Base-by-base conservation (phyloP, 2,888 invertebrate species). In the Clunio marinus region DNA sequence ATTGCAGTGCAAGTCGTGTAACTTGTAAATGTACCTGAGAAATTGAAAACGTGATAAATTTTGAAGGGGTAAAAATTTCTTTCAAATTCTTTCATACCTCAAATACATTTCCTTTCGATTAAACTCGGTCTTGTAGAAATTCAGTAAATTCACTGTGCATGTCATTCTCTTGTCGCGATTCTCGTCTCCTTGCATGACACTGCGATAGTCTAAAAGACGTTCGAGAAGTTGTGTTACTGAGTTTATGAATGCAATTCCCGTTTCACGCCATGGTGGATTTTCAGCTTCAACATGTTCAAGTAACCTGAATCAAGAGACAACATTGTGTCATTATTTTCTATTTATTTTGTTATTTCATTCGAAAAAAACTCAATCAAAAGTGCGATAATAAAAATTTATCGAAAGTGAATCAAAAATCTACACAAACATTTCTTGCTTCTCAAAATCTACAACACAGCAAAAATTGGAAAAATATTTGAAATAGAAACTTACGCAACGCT, bases 41-140 rank as follows among this genome's bases (percentile, higher is more conserved):
- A n/a, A n/a, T n/a, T n/a, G n/a, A n/a, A n/a, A n/a, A n/a, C n/a
- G n/a, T n/a, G n/a, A n/a, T n/a, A n/a, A n/a, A n/a, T n/a, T n/a
- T n/a, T n/a, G n/a, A n/a, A n/a, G n/a, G 22, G 2, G n/a, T 1
- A n/a, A 27, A 13, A 24, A 37, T 35, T 32, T 55, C 2, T 28
- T 17, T 27, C 8, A 2, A 8, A 27, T 15, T 25, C n/a, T n/a
- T n/a, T 41, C 41, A 7, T 62, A 78, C 73, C 85, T 87, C 62
- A 96, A 81, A 78, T 96, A 97, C 93, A 96, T 94, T 79, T 96
- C 95, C 74, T 94, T 92, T 24, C 95, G 85, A 75, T 96, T 93
- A 72, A 95, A 93, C 80, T 96, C 95, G 76, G 93, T 93, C 77
- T 95, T 94, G 81, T 96, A 96, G 78, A 96, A 97, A 75, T 96